Percentiles rank a stretch among this genome's conserved stretches.
phyloP scores from a whole-genome alignment of 2,113 vertebrate species.

The Electrona antarctica region DNA sequence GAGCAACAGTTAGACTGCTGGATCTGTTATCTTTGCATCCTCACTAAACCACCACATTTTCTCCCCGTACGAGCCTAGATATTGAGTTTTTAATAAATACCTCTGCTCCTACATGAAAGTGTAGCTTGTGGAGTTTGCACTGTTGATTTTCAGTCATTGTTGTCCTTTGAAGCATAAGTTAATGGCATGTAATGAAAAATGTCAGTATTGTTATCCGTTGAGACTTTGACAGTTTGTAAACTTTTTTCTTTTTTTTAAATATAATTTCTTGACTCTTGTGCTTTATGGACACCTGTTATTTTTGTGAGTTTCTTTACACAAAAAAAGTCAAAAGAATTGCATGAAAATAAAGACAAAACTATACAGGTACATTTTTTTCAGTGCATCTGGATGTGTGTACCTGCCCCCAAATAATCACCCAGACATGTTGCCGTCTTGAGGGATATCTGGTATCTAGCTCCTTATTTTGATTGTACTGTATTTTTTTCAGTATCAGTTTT shows the following conservation, averaged over 20 bases:
- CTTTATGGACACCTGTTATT: slow-evolving; percentile 56
- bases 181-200: slow-evolving; percentile 74
- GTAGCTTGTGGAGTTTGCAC: slow-evolving; percentile 65
- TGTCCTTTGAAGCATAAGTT: slow-evolving; percentile 63
- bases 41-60: slow-evolving; percentile 39
- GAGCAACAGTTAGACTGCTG: slow-evolving; percentile 68
- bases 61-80: slow-evolving; percentile 35
- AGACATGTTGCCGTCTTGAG: slow-evolving; percentile 61
- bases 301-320: slow-evolving; percentile 68
- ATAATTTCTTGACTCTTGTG: slow-evolving; percentile 69
- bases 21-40: slow-evolving; percentile 39
- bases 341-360: slow-evolving; percentile 71
- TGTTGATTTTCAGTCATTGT: slow-evolving; percentile 43
- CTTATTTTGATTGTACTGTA: slow-evolving; percentile 67
- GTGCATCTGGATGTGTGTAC: slow-evolving; percentile 64
- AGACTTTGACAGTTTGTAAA: slow-evolving; percentile 68
- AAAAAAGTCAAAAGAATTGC: slow-evolving; percentile 75
- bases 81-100: slow-evolving; percentile 45
- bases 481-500: slow-evolving; percentile 56
- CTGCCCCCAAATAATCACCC: slow-evolving; percentile 52
- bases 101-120: slow-evolving; percentile 43
- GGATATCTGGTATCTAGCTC: slow-evolving; percentile 63
- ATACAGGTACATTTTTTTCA: slow-evolving; percentile 61
- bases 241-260: slow-evolving; percentile 19
- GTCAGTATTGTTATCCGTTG: slow-evolving; percentile 75